phyloP scores from a whole-genome alignment of 2,888 invertebrate species.

The Zaprionus bogoriensis region DNA sequence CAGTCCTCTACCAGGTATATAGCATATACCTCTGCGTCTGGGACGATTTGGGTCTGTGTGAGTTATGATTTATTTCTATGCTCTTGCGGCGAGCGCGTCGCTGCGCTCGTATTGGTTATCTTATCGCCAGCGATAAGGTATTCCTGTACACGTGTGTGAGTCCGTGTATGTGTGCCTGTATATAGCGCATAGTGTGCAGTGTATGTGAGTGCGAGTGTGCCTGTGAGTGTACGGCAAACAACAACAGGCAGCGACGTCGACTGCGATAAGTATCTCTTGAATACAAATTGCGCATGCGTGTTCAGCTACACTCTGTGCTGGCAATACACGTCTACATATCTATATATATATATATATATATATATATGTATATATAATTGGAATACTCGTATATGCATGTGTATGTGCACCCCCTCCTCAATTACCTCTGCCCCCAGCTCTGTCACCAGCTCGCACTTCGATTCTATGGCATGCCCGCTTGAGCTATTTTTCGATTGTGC shows the following conservation, averaged over 20 bases:
- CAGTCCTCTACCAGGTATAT: conserved; percentile 31
- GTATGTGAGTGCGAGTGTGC: conserved; percentile 4
- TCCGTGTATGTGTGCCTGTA: conserved; percentile 8
- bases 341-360: conserved; percentile 3
- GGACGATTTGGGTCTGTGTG: conserved; percentile 36
- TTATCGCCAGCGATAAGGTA: conserved; percentile 68
- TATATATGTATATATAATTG: not conserved
- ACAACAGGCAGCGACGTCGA: conserved; percentile 35
- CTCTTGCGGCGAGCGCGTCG: conserved; percentile 21
- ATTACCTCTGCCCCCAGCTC: not conserved
- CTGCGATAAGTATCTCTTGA: conserved; percentile 78
- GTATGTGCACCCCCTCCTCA: not conserved
- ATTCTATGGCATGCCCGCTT: conserved; percentile 35
- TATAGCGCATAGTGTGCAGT: no score
- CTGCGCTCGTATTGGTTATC: conserved; percentile 70
- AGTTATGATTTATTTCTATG: conserved; percentile 73
- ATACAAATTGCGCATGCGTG: conserved; percentile 81
- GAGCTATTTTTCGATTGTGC: conserved; percentile 68
- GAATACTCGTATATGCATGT: no score
- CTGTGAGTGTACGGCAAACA: conserved; percentile 49
- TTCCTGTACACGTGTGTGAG: conserved; percentile 13
- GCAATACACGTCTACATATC: conserved; percentile 13
- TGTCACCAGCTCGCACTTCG: conserved; percentile 3
- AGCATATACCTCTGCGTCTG: conserved; percentile 49
- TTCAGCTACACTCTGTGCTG: conserved; percentile 48